A percentile compares a stretch with the other conserved stretches of the same genome.
Evolutionary conservation across 2,797 vertebrate species (phyloP).

Genomic region (Tarsius wallacei): DNA sequence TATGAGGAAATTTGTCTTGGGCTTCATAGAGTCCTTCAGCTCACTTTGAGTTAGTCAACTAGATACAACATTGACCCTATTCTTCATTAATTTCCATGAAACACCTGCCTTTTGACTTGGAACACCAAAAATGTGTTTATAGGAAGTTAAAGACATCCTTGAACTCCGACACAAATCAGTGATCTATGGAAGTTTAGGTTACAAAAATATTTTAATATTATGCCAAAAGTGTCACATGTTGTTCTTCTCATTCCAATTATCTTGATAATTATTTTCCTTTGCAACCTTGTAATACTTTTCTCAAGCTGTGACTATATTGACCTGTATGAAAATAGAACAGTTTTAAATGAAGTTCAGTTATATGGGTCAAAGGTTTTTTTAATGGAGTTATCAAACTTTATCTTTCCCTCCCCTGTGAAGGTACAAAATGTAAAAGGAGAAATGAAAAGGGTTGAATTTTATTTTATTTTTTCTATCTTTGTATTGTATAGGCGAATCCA

Average conservation of each 20-base stretch:
- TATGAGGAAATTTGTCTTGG: rapidly evolving
- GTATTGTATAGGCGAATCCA: background rate
- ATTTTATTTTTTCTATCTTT: background rate
- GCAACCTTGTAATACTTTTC: background rate
- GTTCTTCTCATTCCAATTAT: background rate
- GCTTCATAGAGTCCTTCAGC: background rate
- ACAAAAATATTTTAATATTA: background rate
- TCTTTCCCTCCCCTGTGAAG: background rate
- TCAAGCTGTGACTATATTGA: background rate
- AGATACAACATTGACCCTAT: rapidly evolving
- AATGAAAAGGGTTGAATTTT: background rate
- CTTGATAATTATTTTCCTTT: background rate
- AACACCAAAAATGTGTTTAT: background rate
- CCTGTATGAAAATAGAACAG: background rate
- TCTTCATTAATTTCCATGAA: background rate
- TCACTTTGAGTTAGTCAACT: background rate
- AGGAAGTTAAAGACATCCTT: background rate
- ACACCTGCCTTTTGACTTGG: background rate
- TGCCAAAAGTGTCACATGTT: background rate
- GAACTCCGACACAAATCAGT: background rate
- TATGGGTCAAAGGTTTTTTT: background rate
- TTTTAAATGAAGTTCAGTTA: background rate
- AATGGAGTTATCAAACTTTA: background rate
- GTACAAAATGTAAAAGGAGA: background rate
- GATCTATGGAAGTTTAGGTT: background rate